phyloP scores from a whole-genome alignment of 2,888 invertebrate genomes.

The Cerceris rybyensis region DNA sequence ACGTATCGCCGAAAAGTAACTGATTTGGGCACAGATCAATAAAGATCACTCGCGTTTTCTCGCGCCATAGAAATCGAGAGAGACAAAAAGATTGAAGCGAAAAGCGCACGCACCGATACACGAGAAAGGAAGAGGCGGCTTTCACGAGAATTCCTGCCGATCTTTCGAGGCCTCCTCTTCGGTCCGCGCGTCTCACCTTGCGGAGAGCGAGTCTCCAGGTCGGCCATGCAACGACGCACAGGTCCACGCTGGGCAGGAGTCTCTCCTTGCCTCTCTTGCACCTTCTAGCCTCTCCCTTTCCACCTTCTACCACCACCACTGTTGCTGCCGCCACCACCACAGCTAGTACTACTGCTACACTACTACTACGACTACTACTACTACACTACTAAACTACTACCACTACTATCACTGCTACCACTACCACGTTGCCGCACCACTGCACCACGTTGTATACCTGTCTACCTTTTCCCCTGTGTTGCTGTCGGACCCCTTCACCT shows the following conservation, averaged over 20 bases:
- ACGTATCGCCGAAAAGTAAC: no score
- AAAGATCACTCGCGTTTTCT: conserved; percentile 47
- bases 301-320: conserved; percentile 32
- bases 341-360: conserved; percentile 47
- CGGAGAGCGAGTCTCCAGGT: conserved; percentile 81
- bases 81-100: neutral
- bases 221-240: conserved; percentile 77
- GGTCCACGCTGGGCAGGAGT: conserved; percentile 78
- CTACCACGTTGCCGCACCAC: conserved; percentile 7
- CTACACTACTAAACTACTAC: conserved; percentile 31
- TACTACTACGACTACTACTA: conserved; percentile 33
- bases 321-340: conserved; percentile 49
- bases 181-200: conserved; percentile 81
- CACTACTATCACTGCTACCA: conserved; percentile 44
- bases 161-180: conserved; percentile 66
- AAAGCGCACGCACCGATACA: conserved; percentile 42
- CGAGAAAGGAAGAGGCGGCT: conserved; percentile 66
- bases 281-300: conserved; percentile 57
- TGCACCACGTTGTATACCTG: conserved; percentile 39
- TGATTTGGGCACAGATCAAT: conserved; percentile 13
- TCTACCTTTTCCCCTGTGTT: conserved; percentile 54
- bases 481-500: conserved; percentile 55
- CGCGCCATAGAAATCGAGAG: conserved; percentile 13
- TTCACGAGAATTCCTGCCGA: conserved; percentile 68
- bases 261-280: conserved; percentile 61